These are phyloP conservation scores for Xylota sylvarum DNA, from an alignment of 2,888 invertebrate species.

Conservation along the genomic window DNA sequence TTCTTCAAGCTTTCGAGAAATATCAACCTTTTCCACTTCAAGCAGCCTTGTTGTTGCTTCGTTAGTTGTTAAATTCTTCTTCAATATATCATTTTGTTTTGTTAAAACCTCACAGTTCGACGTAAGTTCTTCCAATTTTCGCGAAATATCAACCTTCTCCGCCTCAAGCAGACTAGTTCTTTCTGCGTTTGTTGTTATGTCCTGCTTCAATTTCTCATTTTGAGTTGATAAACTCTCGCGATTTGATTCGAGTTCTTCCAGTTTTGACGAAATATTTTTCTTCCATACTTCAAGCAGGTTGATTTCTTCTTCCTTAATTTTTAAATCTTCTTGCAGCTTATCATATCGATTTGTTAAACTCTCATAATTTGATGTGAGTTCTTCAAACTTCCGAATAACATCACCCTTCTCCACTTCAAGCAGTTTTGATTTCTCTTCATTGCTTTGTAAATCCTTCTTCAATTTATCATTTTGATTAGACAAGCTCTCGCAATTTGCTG, in stretches of 20 bases:
- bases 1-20: constrained; percentile 86
- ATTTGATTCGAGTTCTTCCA: constrained; percentile 78
- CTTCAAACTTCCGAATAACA: constrained; percentile 86
- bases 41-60: constrained; percentile 22
- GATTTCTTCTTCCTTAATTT: constrained; percentile 86
- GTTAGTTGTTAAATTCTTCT: constrained; percentile 81
- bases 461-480: too few relatives aligned
- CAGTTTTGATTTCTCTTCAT: constrained; percentile 86
- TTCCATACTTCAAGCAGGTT: constrained; percentile 76
- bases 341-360: constrained; percentile 85
- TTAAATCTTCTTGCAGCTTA: constrained; percentile 87
- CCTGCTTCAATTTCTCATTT: constrained; percentile 87
- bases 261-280: constrained; percentile 38
- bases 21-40: too few relatives aligned
- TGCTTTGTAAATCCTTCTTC: constrained; percentile 79
- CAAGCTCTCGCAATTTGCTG: constrained; percentile 56
- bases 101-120: constrained; percentile 79
- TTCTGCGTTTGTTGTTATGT: constrained; percentile 87
- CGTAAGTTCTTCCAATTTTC: constrained; percentile 86
- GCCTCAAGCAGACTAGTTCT: constrained; percentile 86
- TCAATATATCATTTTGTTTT: constrained; percentile 79
- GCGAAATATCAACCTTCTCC: constrained; percentile 84
- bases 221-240: constrained; percentile 80
- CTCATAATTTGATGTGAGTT: constrained; percentile 83
- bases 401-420: constrained; percentile 84